phyloP scores from a whole-genome alignment of 2,797 vertebrate genomes.

The Notolepis coatsorum region DNA sequence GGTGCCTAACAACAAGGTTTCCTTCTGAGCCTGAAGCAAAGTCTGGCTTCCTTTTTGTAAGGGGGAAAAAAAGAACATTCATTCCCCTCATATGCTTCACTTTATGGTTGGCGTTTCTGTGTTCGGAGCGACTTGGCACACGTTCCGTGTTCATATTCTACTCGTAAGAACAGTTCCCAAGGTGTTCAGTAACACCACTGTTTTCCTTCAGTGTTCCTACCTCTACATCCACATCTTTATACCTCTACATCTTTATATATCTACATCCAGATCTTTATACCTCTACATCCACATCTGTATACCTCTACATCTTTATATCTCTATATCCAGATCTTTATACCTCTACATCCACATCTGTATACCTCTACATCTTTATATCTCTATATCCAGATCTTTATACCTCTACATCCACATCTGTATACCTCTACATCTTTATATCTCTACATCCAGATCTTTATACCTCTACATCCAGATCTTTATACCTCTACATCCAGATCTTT shows the following conservation, averaged over 20 bases:
- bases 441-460: too few species aligned
- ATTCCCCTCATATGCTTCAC: not conserved
- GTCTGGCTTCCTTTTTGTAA: slow-evolving; percentile 22
- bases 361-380: slow-evolving; percentile 36
- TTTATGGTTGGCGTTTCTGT: not conserved
- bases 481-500: slow-evolving; percentile 18
- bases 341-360: slow-evolving; percentile 9
- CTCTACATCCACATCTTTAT: slow-evolving; percentile 35
- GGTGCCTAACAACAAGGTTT: slow-evolving; percentile 25
- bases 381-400: slow-evolving; percentile 31
- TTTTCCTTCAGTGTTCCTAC: slow-evolving; percentile 11
- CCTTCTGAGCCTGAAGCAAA: slow-evolving; percentile 25
- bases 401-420: slow-evolving; percentile 9
- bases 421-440: slow-evolving; percentile 36
- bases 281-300: slow-evolving; percentile 9
- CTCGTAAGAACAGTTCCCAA: slow-evolving; percentile 2
- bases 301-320: slow-evolving; percentile 36
- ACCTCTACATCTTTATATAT: slow-evolving; percentile 34
- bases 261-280: slow-evolving; percentile 31
- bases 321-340: slow-evolving; percentile 31
- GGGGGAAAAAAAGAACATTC: slow-evolving; percentile 22
- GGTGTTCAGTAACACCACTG: not conserved
- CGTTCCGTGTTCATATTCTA: not conserved
- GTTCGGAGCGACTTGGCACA: not conserved
- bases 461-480: slow-evolving; percentile 35